These are phyloP conservation scores for Eubucco bourcierii DNA, from an alignment of 2,113 vertebrate species.

Conservation along the genomic window DNA sequence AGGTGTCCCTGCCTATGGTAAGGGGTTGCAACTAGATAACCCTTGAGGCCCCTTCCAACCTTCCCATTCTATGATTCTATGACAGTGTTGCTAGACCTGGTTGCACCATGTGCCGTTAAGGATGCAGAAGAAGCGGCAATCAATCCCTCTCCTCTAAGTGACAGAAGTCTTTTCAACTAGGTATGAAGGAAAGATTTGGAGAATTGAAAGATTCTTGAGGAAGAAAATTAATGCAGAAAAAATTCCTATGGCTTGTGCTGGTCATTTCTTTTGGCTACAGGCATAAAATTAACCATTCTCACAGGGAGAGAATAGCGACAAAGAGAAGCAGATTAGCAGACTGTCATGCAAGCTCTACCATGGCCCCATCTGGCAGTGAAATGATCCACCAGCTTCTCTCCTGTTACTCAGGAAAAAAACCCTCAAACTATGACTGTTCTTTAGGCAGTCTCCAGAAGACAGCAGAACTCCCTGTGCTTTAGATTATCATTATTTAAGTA, in stretches of 20 bases:
- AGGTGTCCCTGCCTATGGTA: too few species aligned
- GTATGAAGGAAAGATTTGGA: background rate
- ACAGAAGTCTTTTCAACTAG: background rate
- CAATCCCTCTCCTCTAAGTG: too few species aligned
- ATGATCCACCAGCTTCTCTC: background rate
- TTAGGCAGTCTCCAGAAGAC: background rate
- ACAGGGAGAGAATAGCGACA: background rate
- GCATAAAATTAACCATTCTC: background rate
- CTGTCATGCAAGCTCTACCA: background rate
- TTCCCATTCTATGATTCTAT: too few species aligned
- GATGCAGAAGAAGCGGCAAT: background rate
- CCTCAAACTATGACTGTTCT: accelerated
- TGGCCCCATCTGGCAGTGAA: background rate
- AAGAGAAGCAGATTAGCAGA: background rate
- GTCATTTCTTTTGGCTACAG: background rate
- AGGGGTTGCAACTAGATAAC: too few species aligned
- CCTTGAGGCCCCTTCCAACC: too few species aligned
- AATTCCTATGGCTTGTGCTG: background rate
- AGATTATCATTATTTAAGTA: background rate
- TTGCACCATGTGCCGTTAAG: background rate
- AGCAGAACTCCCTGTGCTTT: background rate
- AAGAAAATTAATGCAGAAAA: background rate
- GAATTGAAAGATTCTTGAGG: background rate
- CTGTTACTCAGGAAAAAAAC: background rate
- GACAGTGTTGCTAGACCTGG: background rate